Conservation (phyloP, 2,888 invertebrate species). For the Nemoura dubitans region DNA sequence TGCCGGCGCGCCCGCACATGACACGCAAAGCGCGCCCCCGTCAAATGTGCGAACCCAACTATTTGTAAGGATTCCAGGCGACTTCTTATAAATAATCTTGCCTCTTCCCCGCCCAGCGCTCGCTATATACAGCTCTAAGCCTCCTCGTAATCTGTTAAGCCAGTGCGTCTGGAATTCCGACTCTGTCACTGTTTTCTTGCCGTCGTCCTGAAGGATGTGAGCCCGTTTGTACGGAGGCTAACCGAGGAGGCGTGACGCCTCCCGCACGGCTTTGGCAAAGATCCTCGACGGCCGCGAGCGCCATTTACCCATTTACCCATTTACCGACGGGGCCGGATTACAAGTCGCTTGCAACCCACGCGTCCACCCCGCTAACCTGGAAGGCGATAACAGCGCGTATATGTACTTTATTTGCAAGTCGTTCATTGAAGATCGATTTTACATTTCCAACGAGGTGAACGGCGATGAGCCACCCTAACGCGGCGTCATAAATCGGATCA, state of each 20-base stretch:
- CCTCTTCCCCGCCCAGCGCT: neutral
- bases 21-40: neutral
- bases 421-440: neutral
- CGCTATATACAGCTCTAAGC: conserved; percentile 26
- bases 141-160: conserved; percentile 22
- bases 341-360: no score
- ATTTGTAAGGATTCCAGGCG: neutral
- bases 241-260: no score
- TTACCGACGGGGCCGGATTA: no score
- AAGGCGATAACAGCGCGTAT: neutral
- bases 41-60: neutral
- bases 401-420: neutral
- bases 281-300: no score
- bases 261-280: no score
- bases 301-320: no score
- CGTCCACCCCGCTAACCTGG: no score
- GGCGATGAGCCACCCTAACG: neutral
- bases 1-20: neutral
- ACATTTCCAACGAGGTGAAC: neutral
- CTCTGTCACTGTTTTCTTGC: neutral
- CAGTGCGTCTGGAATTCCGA: neutral
- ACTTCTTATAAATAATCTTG: neutral
- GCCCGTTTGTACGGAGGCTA: no score
- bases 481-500: neutral
- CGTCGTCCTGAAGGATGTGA: neutral